A percentile compares a stretch with the other conserved stretches of the same genome.
These are phyloP conservation scores for Onychomys torridus DNA, from an alignment of 2,797 vertebrate species.

Conservation along the genomic window DNA sequence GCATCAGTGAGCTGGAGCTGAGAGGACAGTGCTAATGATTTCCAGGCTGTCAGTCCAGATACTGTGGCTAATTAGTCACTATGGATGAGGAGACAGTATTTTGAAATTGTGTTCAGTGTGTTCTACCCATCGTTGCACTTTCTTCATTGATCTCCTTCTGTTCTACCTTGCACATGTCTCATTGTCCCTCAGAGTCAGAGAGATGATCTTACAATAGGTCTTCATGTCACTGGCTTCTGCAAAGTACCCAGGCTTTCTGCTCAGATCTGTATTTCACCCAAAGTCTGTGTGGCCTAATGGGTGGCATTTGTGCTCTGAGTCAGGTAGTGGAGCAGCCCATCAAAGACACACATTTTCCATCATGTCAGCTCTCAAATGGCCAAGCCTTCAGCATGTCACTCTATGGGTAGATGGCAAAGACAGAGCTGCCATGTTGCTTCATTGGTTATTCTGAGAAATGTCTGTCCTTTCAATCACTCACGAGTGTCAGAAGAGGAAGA, in stretches of 20 bases:
- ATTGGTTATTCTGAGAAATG: slow-evolving; percentile 87
- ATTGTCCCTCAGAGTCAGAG: neutral
- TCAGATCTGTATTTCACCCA: slow-evolving; percentile 3
- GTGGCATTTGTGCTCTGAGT: slow-evolving; percentile 22
- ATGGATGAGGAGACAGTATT: neutral
- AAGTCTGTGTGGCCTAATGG: neutral
- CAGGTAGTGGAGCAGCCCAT: slow-evolving; percentile 64
- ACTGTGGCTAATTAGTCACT: neutral
- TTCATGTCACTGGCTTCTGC: neutral
- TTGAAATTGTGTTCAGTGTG: neutral
- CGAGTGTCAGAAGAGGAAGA: slow-evolving; percentile 87
- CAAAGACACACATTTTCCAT: slow-evolving; percentile 77
- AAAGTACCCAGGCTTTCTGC: neutral
- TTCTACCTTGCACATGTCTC: neutral
- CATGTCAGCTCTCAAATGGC: slow-evolving; percentile 75
- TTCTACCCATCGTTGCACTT: neutral
- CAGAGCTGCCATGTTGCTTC: slow-evolving; percentile 85
- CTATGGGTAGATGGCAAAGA: slow-evolving; percentile 80
- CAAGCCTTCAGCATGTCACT: slow-evolving; percentile 77
- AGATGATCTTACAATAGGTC: neutral
- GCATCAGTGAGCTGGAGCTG: neutral
- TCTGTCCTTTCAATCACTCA: slow-evolving; percentile 87
- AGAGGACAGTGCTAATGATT: neutral
- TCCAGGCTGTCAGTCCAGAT: neutral
- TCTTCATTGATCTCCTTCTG: neutral